A percentile compares a stretch with the other conserved stretches of the same genome.
phyloP scores from a whole-genome alignment of 1,140 invertebrate species.

The Ceratoteleas bidentatus region DNA sequence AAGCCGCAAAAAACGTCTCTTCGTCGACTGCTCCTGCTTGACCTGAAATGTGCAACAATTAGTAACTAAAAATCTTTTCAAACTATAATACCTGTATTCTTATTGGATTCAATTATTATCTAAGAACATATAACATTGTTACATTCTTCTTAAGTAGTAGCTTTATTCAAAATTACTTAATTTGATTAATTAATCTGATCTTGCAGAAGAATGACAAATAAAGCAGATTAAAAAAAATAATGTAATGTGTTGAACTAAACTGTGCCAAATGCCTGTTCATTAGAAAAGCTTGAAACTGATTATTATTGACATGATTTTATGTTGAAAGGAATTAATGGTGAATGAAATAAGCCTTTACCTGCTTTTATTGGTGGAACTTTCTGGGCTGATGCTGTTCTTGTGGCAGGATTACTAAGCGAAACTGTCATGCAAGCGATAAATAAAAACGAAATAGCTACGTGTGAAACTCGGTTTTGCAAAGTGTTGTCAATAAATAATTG shows the following conservation, averaged over 20 bases:
- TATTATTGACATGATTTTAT: conserved; percentile 6
- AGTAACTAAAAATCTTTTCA: too few species aligned
- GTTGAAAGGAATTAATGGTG: conserved; percentile 4
- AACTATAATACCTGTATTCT: too few species aligned
- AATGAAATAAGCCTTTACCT: conserved; percentile 65
- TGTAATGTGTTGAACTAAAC: conserved; percentile 8
- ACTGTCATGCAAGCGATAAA: conserved; percentile 77
- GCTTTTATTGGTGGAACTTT: conserved; percentile 72
- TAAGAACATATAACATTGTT: too few species aligned
- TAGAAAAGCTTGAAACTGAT: conserved; percentile 6
- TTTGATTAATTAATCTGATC: too few species aligned
- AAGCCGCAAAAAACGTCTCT: conserved; percentile 92
- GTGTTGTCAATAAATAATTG: neutral
- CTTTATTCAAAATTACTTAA: too few species aligned
- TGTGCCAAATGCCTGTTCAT: conserved; percentile 10
- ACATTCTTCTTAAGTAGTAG: too few species aligned
- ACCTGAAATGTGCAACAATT: too few species aligned
- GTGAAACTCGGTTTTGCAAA: conserved; percentile 46
- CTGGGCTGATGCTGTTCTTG: conserved; percentile 71
- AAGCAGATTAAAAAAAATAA: too few species aligned
- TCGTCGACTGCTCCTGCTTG: conserved; percentile 93
- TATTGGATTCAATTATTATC: too few species aligned
- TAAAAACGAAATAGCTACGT: conserved; percentile 50
- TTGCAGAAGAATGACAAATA: too few species aligned
- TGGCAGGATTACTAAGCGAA: conserved; percentile 68